Conservation (phyloP, 2,113 vertebrate species). For the Dromaius novaehollandiae region DNA sequence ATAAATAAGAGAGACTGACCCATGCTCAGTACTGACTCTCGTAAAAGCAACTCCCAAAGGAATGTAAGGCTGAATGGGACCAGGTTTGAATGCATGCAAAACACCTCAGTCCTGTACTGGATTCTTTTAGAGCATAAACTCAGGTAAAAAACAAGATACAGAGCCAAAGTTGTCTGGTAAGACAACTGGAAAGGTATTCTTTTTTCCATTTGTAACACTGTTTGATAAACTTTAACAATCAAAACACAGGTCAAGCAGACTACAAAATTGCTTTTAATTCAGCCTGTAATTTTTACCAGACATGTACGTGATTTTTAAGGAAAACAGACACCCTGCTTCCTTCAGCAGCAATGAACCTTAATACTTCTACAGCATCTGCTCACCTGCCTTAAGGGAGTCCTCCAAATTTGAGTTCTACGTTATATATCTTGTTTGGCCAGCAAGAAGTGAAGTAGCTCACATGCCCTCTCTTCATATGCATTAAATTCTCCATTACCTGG, state of each 20-base stretch:
- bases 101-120: not conserved
- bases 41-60: not conserved
- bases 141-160: not conserved
- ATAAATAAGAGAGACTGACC: not conserved
- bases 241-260: not conserved
- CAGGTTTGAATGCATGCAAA: not conserved
- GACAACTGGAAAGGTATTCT: not conserved
- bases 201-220: not conserved
- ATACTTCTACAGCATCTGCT: not conserved
- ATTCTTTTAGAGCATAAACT: not conserved
- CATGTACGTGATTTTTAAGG: not conserved
- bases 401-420: not conserved
- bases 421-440: not conserved
- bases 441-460: not conserved
- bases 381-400: not conserved
- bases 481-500: fast-evolving
- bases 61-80: not conserved
- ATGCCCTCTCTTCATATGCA: not conserved
- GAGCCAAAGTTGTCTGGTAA: not conserved
- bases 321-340: not conserved
- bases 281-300: not conserved
- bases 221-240: not conserved
- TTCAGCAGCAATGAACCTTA: not conserved
- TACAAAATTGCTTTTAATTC: not conserved
- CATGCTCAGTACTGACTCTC: not conserved